These are phyloP conservation scores for Adelognathus sp. DNA, from an alignment of 2,888 invertebrate genomes.

Conservation along the genomic window DNA sequence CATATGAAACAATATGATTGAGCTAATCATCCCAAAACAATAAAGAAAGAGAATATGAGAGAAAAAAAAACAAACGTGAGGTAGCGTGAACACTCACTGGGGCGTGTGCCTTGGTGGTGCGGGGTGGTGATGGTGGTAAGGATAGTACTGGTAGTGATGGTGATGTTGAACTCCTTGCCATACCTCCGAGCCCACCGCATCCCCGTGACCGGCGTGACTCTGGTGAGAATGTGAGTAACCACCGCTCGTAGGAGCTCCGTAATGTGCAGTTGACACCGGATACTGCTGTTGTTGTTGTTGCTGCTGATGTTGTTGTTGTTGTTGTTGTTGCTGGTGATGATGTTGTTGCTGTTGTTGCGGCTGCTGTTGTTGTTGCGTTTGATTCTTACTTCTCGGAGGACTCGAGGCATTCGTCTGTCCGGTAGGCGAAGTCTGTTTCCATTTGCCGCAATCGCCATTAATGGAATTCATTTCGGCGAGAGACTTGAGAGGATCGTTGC, in stretches of 20 bases:
- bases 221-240: conserved; percentile 77
- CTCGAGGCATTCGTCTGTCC: conserved; percentile 72
- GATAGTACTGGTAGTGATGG: conserved; percentile 86
- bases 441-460: conserved; percentile 81
- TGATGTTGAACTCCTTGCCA: conserved; percentile 83
- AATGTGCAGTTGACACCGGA: conserved; percentile 75
- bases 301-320: conserved; percentile 67
- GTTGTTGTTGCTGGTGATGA: conserved; percentile 69
- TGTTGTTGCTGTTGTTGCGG: conserved; percentile 74
- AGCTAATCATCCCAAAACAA: background rate
- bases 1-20: too few relatives aligned
- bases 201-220: conserved; percentile 79
- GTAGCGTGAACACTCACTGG: conserved; percentile 83
- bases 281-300: conserved; percentile 76
- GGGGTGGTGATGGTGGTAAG: conserved; percentile 84
- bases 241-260: conserved; percentile 70
- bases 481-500: conserved; percentile 81
- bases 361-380: conserved; percentile 76
- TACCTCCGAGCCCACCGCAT: conserved; percentile 84
- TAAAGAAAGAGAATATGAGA: background rate
- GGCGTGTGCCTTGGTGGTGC: conserved; percentile 82
- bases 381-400: conserved; percentile 76
- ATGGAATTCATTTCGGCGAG: conserved; percentile 82
- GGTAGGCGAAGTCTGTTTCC: conserved; percentile 79
- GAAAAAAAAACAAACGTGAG: conserved; percentile 70